phyloP scores from a whole-genome alignment of 2,797 vertebrate genomes.

The Anolis apletophallus region DNA sequence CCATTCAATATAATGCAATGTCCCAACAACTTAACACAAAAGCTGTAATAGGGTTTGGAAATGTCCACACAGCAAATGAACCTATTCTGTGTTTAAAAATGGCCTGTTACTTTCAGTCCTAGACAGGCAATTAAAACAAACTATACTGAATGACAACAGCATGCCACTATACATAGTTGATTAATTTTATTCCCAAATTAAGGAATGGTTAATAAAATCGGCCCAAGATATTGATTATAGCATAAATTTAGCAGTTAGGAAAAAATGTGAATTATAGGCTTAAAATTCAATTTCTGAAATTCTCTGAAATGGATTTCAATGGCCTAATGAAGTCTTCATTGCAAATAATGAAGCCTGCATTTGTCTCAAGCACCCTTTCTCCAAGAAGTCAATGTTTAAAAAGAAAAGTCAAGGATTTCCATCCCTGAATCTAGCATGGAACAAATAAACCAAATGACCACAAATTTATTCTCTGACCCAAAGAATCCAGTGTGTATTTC shows the following conservation, averaged over 20 bases:
- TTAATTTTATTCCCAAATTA: background rate
- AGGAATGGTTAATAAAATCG: no score
- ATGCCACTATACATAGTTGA: no score
- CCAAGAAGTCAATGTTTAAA: no score
- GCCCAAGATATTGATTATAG: no score
- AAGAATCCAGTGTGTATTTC: background rate
- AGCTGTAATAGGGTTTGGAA: background rate
- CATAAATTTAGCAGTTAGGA: no score
- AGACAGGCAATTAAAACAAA: background rate
- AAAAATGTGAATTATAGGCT: no score
- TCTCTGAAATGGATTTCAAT: background rate
- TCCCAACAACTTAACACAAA: background rate
- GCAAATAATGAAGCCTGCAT: background rate
- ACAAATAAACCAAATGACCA: no score
- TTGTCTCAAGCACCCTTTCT: no score
- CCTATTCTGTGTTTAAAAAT: background rate
- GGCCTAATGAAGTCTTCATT: background rate
- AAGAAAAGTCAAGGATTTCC: no score
- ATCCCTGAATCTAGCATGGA: no score
- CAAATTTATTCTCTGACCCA: no score
- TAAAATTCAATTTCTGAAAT: no score
- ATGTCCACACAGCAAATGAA: background rate
- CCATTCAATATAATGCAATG: constrained; percentile 10
- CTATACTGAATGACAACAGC: background rate
- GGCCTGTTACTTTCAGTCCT: background rate